Evolutionary conservation across 2,113 vertebrate species (phyloP).

Genomic region (Agelaius tricolor): DNA sequence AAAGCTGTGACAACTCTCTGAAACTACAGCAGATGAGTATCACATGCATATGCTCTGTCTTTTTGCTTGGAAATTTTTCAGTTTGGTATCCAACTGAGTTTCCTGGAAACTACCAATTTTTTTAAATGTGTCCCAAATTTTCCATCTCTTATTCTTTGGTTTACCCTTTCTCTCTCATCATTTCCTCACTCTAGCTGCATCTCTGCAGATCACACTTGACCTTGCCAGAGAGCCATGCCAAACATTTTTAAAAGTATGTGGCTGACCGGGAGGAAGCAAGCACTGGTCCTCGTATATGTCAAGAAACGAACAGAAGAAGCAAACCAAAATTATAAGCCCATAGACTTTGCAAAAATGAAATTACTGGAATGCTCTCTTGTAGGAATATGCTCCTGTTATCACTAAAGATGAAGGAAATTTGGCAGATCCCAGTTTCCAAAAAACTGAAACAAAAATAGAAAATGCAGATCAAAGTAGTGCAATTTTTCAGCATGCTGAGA

Average conservation of each 20-base stretch:
- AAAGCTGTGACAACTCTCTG: not conserved
- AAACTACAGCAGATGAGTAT: not conserved
- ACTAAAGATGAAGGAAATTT: not conserved
- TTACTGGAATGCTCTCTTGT: not conserved
- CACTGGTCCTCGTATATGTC: accelerated
- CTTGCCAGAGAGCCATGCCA: not conserved
- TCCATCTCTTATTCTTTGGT: not conserved
- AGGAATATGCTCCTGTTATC: not conserved
- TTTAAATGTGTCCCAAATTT: not conserved
- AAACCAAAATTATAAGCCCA: not conserved
- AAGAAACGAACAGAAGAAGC: not conserved
- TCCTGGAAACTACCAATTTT: not conserved
- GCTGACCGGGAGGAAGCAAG: not conserved
- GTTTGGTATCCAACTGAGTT: not conserved
- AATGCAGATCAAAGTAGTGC: not conserved
- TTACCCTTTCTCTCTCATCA: not conserved
- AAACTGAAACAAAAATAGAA: not conserved
- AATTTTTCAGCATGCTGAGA: not conserved
- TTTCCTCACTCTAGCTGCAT: not conserved
- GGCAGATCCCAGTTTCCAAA: not conserved
- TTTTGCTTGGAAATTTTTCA: not conserved
- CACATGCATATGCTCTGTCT: not conserved
- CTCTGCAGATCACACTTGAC: not conserved
- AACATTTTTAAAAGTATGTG: not conserved
- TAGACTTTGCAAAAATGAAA: not conserved